phyloP scores from a whole-genome alignment of 2,113 vertebrate genomes.

The pig (Sus scrofa) region T2T-Sscrofa CM000816.6:96444001-96444500 shows the following conservation, averaged over 20 bases:
- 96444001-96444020: conserved; percentile 49
- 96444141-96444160: conserved; percentile 86
- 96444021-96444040: background rate
- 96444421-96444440: conserved; percentile 32
- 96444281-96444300: conserved; percentile 87
- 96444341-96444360: conserved; percentile 74
- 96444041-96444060: conserved; percentile 46
- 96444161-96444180: conserved; percentile 81
- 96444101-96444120: conserved; percentile 83
- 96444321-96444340: conserved; percentile 85
- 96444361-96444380: conserved; percentile 80
- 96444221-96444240: conserved; percentile 87
- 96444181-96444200: conserved; percentile 79
- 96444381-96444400: conserved; percentile 47
- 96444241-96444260: conserved; percentile 77
- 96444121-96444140: conserved; percentile 79
- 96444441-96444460: background rate
- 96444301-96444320: conserved; percentile 82
- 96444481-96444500: conserved; percentile 45
- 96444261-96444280: conserved; percentile 82
- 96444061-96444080: conserved; percentile 58
- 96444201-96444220: conserved; percentile 82
- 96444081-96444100: conserved; percentile 75
- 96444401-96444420: conserved; percentile 49
- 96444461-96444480: background rate